phyloP scores from a whole-genome alignment of 2,888 invertebrate genomes.

The Osmoderma eremita region DNA sequence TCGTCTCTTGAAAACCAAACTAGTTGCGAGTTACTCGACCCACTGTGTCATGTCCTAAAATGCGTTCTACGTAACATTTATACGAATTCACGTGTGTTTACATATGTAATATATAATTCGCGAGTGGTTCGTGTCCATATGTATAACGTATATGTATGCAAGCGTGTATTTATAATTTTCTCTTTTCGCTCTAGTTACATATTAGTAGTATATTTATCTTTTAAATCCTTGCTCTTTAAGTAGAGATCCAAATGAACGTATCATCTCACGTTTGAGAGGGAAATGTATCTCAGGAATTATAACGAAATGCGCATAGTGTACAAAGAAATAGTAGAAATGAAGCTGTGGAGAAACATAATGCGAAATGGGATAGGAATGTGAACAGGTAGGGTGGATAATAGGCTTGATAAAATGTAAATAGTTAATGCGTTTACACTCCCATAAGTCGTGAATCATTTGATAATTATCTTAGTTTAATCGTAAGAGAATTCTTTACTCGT shows the following conservation, averaged over 20 bases:
- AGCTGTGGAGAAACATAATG: background rate
- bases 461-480: background rate
- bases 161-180: background rate
- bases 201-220: background rate
- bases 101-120: too few relatives aligned
- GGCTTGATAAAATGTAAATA: background rate
- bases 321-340: too few relatives aligned
- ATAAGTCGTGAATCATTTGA: slow-evolving; percentile 12
- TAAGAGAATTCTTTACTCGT: too few relatives aligned
- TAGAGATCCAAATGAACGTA: too few relatives aligned
- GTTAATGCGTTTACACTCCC: slow-evolving; percentile 6
- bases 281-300: too few relatives aligned
- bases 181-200: background rate
- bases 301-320: too few relatives aligned
- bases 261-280: too few relatives aligned
- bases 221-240: too few relatives aligned
- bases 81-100: background rate
- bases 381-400: slow-evolving; percentile 12
- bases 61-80: background rate
- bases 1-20: slow-evolving; percentile 20
- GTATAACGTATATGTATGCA: too few relatives aligned
- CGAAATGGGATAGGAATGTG: slow-evolving; percentile 17
- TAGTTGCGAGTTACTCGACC: slow-evolving; percentile 22
- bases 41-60: slow-evolving; percentile 26
- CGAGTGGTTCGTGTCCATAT: background rate